phyloP scores from a whole-genome alignment of 2,113 vertebrate genomes.

The Hemibagrus wyckioides region DNA sequence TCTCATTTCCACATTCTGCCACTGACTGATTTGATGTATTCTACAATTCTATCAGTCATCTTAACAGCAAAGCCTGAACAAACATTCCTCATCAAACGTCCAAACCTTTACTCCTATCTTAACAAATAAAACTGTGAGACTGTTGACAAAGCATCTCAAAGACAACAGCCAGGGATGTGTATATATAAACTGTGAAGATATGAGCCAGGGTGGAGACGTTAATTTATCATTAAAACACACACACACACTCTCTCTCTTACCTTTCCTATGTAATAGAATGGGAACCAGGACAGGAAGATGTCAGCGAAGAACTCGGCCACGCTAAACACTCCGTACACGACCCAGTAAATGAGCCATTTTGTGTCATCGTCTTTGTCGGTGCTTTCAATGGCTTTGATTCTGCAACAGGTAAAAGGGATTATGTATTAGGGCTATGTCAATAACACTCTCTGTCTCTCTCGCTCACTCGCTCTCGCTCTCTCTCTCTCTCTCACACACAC shows the following conservation, averaged over 20 bases:
- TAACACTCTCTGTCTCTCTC: not conserved
- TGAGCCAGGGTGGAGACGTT: not conserved
- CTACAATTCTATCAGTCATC: not conserved
- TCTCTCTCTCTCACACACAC: not conserved
- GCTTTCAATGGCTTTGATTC: constrained; percentile 98
- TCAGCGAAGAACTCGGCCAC: constrained; percentile 96
- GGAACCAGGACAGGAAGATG: constrained; percentile 96
- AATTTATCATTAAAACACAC: not conserved
- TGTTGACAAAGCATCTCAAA: constrained; percentile 23
- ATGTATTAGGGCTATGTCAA: not conserved
- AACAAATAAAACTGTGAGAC: constrained; percentile 5
- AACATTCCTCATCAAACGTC: not conserved
- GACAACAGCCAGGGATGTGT: not conserved
- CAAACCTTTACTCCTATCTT: constrained; percentile 4
- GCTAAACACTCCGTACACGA: constrained; percentile 95
- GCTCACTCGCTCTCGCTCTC: too few species aligned
- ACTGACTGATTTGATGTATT: not conserved
- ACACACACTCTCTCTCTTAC: constrained; percentile 65
- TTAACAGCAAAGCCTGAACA: not conserved
- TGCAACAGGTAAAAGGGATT: constrained; percentile 61
- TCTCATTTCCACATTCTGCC: constrained; percentile 1
- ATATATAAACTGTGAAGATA: not conserved
- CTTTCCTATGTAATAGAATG: constrained; percentile 97
- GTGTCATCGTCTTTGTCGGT: constrained; percentile 96
- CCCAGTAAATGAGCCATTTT: constrained; percentile 99